These are phyloP conservation scores for Isaurus tuberculatus DNA, from an alignment of 92 coral and sea anemone species.

Conservation along the genomic window DNA sequence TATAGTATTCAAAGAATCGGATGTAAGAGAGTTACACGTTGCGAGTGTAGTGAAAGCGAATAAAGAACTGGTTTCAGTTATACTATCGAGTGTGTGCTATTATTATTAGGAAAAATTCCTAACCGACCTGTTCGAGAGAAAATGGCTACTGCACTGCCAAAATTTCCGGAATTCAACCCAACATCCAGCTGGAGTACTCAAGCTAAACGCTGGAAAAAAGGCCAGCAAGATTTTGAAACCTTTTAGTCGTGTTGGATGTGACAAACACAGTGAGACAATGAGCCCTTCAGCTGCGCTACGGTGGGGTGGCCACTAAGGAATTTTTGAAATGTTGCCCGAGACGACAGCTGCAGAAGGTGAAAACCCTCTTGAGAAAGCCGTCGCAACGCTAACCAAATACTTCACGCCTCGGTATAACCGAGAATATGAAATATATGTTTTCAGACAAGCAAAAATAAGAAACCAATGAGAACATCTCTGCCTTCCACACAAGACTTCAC, in stretches of 20 bases:
- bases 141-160: constrained; percentile 41
- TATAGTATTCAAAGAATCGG: too few species aligned
- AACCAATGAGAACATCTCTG: constrained; percentile 40
- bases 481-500: constrained; percentile 60
- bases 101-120: too few species aligned
- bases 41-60: too few species aligned
- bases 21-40: too few species aligned
- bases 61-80: too few species aligned
- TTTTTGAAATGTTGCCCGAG: constrained; percentile 34
- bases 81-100: too few species aligned
- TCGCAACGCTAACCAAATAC: constrained; percentile 57
- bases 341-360: constrained; percentile 54
- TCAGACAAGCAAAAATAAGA: constrained; percentile 65
- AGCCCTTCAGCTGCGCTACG: constrained; percentile 55
- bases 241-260: background rate
- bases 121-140: too few species aligned
- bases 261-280: background rate
- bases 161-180: constrained; percentile 14
- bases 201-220: background rate
- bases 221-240: background rate
- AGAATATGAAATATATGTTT: constrained; percentile 62
- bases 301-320: constrained; percentile 68
- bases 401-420: constrained; percentile 66
- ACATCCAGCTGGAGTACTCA: background rate
- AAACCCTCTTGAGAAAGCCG: constrained; percentile 59